Base-by-base conservation (phyloP, 2,888 invertebrate genomes). In the Pseudococcus longispinus region DNA sequence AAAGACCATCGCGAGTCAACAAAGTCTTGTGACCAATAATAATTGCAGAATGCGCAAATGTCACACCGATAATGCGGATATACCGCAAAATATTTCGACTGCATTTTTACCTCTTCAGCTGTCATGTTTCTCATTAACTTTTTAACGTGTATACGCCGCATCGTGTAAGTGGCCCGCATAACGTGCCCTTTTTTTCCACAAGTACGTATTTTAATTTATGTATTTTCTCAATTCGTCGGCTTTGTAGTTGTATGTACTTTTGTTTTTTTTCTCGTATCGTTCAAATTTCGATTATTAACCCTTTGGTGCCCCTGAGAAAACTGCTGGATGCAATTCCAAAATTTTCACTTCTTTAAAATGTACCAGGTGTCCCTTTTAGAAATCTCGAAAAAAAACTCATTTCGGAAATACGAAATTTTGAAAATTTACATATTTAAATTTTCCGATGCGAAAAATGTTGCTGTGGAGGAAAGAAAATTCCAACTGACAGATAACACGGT, bases 11-110 rank as follows among this genome's bases (percentile, higher is more conserved):
- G 70, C 29, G 13, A 80, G 77, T 80, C 29, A 42, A 80, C 29
- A 80, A 80, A 80, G 32, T 80, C 77, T 80, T 42, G 77, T 80
- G 77, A 80, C 77, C 77, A 80, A 80, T 80, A 80, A 80, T 80
- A 80, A 80, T 80, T 80, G 77, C 42, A 80, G 77, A 80, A 42
- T 80, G 77, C 77, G 77, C 77, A 80, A 80, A 80, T 80, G 29
- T 80, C 37, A 42, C 74, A 74, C 42, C 20, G 77, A 80, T 80
- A 80, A 80, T 80, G 77, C 77, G 77, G 77, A 80, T 80, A 80
- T 80, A 13, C 77, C 77, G 42, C 42, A 42, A 80, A 80, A 80
- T 80, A 80, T 80, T 80, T 80, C 42, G 18, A 80, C 77, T 80
- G 77, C 77, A 80, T 80, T 80, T 80, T 80, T 42, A 80, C 37